Percentiles rank a stretch among this genome's conserved stretches.
These are phyloP conservation scores for Thalassoma bifasciatum DNA, from an alignment of 2,113 vertebrate species.

Conservation along the genomic window DNA sequence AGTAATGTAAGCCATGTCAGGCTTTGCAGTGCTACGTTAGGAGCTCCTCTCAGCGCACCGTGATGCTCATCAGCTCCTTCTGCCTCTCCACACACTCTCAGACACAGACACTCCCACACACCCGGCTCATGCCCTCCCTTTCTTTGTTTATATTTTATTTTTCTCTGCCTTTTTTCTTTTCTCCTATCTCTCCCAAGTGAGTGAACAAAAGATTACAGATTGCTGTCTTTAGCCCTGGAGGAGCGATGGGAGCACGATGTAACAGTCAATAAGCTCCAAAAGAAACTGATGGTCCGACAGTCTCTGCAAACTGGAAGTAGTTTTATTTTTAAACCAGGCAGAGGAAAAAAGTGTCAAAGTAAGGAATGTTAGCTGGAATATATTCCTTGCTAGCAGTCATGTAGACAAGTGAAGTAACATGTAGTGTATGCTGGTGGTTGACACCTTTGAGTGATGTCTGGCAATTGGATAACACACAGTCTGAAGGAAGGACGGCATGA, in stretches of 20 bases:
- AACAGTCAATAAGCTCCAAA: constrained; percentile 40
- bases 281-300: constrained; percentile 21
- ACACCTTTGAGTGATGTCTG: constrained; percentile 46
- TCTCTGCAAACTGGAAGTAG: constrained; percentile 18
- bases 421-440: constrained; percentile 7
- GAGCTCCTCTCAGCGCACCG: constrained; percentile 49
- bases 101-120: constrained; percentile 16
- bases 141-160: constrained; percentile 51
- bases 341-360: not conserved
- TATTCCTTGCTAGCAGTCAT: constrained; percentile 9
- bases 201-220: constrained; percentile 72
- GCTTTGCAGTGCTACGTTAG: constrained; percentile 43
- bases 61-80: constrained; percentile 40
- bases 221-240: constrained; percentile 54
- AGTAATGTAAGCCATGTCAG: constrained; percentile 47
- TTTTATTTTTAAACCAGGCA: not conserved
- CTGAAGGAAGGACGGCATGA: constrained; percentile 35
- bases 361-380: not conserved
- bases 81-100: constrained; percentile 18
- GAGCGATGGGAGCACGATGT: constrained; percentile 43
- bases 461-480: constrained; percentile 35
- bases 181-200: constrained; percentile 53
- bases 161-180: constrained; percentile 25
- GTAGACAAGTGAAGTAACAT: constrained; percentile 22
- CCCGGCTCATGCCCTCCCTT: constrained; percentile 28